Conservation (phyloP, 2,797 vertebrate genomes). For the Syncerus caffer region DNA sequence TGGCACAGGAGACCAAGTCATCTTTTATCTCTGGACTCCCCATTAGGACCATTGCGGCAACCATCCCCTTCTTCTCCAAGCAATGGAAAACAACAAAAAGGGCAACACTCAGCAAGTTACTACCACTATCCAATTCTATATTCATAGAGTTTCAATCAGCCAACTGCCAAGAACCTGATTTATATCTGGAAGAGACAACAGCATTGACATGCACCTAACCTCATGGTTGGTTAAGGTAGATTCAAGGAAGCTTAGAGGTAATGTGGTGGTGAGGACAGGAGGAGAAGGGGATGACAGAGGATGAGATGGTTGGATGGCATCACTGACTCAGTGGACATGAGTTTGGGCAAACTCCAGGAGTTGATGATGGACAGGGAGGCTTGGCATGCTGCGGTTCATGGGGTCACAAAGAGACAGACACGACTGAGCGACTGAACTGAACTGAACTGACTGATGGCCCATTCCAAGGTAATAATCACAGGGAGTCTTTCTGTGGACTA, state of each 20-base stretch:
- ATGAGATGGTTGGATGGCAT: not conserved
- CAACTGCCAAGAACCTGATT: not conserved
- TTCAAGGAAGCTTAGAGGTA: not conserved
- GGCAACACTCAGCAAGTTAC: too few species aligned
- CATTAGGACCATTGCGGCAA: not conserved
- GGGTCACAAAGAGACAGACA: not conserved
- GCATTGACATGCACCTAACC: not conserved
- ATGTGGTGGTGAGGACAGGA: not conserved
- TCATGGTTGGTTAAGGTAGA: not conserved
- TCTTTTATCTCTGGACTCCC: not conserved
- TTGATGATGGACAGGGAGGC: not conserved
- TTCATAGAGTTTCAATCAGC: not conserved
- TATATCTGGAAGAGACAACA: not conserved
- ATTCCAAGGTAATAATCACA: not conserved
- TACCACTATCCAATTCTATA: accelerated
- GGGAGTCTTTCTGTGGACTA: not conserved
- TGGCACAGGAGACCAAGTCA: accelerated
- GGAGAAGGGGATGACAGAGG: not conserved
- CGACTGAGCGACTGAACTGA: not conserved
- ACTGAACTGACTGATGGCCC: not conserved
- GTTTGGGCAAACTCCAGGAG: not conserved
- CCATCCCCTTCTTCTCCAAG: not conserved
- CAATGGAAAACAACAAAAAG: not conserved
- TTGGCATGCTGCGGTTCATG: accelerated
- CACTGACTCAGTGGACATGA: not conserved